These are phyloP conservation scores for Dallia pectoralis DNA, from an alignment of 2,797 vertebrate genomes.

Conservation along the genomic window DNA sequence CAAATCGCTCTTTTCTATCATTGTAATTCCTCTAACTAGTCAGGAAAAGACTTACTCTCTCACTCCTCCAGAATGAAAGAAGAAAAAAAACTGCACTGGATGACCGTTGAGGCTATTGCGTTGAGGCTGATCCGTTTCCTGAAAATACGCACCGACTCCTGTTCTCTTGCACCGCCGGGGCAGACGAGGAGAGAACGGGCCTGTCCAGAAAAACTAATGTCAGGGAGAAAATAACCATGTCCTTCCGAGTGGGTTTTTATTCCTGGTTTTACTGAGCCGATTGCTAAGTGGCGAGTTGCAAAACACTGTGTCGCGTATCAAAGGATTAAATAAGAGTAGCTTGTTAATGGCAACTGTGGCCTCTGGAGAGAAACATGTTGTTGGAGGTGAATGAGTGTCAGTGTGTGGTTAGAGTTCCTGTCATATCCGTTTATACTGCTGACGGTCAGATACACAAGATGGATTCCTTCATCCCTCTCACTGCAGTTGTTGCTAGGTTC, in stretches of 20 bases:
- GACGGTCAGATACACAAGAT: neutral
- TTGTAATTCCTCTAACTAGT: too few relatives aligned
- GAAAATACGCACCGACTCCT: too few relatives aligned
- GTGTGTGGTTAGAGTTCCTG: neutral
- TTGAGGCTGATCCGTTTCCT: too few relatives aligned
- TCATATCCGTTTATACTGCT: constrained; percentile 3
- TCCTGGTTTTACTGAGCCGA: neutral
- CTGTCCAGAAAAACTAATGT: too few relatives aligned
- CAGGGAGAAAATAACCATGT: neutral
- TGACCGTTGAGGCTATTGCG: too few relatives aligned
- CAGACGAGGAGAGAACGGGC: too few relatives aligned
- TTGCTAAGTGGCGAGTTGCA: neutral
- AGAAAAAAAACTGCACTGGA: too few relatives aligned
- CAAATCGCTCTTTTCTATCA: too few relatives aligned
- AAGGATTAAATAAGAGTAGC: neutral
- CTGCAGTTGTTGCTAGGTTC: constrained; percentile 1
- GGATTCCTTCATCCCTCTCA: neutral
- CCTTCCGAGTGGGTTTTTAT: neutral
- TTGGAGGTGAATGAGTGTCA: neutral
- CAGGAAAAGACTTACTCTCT: too few relatives aligned
- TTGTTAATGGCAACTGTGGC: neutral
- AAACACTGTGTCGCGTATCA: neutral
- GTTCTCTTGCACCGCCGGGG: too few relatives aligned
- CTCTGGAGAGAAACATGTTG: neutral
- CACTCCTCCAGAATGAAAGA: too few relatives aligned